A percentile compares a stretch with the other conserved stretches of the same genome.
Conservation (phyloP, 2,888 invertebrate species). For the Amphiduros pacificus region DNA sequence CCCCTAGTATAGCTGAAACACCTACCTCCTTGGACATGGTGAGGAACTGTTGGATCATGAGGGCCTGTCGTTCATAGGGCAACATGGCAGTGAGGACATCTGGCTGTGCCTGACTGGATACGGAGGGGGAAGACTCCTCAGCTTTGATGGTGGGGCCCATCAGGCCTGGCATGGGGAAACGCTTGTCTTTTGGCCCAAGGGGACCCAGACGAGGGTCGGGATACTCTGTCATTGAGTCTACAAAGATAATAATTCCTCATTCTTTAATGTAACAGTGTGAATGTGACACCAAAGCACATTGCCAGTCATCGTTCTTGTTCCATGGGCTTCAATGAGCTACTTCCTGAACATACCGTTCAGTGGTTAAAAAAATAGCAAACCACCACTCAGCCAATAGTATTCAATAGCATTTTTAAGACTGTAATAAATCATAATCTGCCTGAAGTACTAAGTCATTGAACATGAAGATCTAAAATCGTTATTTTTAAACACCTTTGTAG, state of each 20-base stretch:
- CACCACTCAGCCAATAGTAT: no score
- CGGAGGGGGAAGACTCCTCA: not conserved
- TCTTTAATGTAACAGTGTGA: no score
- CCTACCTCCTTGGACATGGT: constrained; percentile 17
- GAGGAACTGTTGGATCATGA: constrained; percentile 31
- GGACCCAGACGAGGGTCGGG: constrained; percentile 46
- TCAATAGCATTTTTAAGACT: no score
- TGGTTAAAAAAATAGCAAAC: no score
- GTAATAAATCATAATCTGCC: no score
- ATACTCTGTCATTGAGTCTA: constrained; percentile 36
- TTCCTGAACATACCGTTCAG: no score
- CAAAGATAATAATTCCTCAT: not conserved
- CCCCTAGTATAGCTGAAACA: not conserved
- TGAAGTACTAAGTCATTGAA: no score
- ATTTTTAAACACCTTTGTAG: no score
- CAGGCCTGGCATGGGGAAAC: constrained; percentile 49
- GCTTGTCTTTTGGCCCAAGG: constrained; percentile 42
- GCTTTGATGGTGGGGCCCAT: constrained; percentile 30
- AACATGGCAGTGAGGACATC: constrained; percentile 14
- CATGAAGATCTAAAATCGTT: no score
- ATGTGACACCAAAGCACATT: no score
- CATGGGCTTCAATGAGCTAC: no score
- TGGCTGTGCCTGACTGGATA: constrained; percentile 1
- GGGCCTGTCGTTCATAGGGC: constrained; percentile 26
- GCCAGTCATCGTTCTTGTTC: no score